Conservation (phyloP, 2,888 invertebrate genomes). For the Serripes groenlandicus region DNA sequence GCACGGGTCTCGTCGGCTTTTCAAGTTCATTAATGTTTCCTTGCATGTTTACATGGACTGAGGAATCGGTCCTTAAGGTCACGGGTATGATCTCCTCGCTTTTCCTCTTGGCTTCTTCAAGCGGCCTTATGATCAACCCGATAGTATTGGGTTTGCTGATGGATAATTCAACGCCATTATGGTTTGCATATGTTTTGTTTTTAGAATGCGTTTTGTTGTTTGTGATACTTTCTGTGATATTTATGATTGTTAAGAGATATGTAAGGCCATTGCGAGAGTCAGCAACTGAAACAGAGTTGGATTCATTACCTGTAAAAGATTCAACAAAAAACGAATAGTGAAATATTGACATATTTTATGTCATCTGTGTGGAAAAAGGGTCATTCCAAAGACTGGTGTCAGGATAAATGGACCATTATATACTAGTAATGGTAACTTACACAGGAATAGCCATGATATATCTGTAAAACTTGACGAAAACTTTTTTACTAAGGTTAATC, state of each 20-base stretch:
- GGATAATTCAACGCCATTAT: constrained; percentile 65
- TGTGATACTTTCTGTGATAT: constrained; percentile 43
- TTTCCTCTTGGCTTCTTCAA: constrained; percentile 64
- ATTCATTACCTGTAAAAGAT: background rate
- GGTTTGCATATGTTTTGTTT: constrained; percentile 65
- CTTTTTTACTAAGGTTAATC: no score
- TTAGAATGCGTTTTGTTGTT: constrained; percentile 50
- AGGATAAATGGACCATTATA: no score
- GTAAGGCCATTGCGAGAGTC: constrained; percentile 21
- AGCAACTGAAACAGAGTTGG: background rate
- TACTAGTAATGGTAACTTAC: no score
- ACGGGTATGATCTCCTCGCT: constrained; percentile 67
- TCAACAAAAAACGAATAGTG: no score
- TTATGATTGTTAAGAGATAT: constrained; percentile 48
- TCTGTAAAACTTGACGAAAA: no score
- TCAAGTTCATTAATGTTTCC: constrained; percentile 71
- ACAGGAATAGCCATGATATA: no score
- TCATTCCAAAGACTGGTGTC: no score
- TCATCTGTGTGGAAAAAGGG: no score
- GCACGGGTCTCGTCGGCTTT: constrained; percentile 62
- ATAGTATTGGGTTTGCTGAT: constrained; percentile 68
- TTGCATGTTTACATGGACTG: constrained; percentile 71
- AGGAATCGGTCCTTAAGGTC: constrained; percentile 68
- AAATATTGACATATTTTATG: no score
- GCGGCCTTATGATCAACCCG: constrained; percentile 68